phyloP scores from a whole-genome alignment of 2,888 invertebrate genomes.

The Orchesellides sinensis region DNA sequence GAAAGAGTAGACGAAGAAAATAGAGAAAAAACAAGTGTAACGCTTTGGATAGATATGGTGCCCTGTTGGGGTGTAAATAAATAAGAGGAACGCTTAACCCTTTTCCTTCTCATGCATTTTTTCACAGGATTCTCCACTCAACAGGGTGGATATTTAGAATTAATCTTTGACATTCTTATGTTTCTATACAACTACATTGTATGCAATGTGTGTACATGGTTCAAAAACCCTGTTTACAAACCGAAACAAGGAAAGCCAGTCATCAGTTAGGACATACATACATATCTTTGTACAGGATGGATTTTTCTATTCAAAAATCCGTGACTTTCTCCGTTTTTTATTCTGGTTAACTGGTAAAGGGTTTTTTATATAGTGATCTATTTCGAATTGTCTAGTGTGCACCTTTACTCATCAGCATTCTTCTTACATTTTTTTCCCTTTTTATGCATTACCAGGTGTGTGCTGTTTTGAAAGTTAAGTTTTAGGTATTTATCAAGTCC shows the following conservation, averaged over 20 bases:
- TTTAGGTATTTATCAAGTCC: no score
- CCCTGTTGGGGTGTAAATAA: slow-evolving; percentile 68
- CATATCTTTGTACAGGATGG: no score
- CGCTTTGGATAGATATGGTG: slow-evolving; percentile 30
- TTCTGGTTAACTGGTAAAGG: no score
- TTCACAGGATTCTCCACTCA: slow-evolving; percentile 65
- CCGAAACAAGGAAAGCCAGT: slow-evolving; percentile 6
- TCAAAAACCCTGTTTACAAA: slow-evolving; percentile 21
- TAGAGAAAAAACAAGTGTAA: neutral
- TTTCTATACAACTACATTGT: slow-evolving; percentile 12
- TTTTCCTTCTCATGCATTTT: slow-evolving; percentile 65
- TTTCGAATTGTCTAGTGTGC: no score
- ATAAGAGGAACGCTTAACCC: slow-evolving; percentile 66
- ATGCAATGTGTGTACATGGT: no score
- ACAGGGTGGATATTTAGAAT: slow-evolving; percentile 66
- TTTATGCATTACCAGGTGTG: neutral
- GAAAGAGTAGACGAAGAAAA: neutral
- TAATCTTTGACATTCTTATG: slow-evolving; percentile 59
- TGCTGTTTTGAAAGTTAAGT: neutral
- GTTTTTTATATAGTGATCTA: no score
- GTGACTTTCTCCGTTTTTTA: no score
- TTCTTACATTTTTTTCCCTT: neutral
- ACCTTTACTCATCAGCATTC: slow-evolving; percentile 30
- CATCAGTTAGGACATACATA: no score
- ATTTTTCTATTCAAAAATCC: no score